Evolutionary conservation across 2,113 vertebrate species (phyloP), one percentile per base, ranked within the genome.

Genomic region (Coreoperca whiteheadi): DNA sequence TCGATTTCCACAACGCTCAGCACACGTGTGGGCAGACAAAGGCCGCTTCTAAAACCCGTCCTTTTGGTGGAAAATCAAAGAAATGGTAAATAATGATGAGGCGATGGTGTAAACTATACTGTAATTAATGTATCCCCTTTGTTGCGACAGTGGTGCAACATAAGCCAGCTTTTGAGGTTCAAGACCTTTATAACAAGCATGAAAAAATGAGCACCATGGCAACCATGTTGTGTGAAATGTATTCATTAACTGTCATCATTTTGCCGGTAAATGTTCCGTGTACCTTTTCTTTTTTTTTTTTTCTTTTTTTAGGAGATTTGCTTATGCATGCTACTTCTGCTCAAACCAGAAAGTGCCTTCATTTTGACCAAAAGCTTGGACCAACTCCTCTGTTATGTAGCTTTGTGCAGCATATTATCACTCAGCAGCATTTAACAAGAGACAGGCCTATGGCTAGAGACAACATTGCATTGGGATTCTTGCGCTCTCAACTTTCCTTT

Each of bases 151-250:
- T 60, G 23, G 66, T 34, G 64, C 41, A 78, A 74, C 69, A 64
- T 48, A 69, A n/a, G 30, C 6, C 34, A 67, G 20, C 25, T 43
- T 50, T 46, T 32, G 61, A 72, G 20, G 50, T 48, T 81, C 53
- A 59, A 79, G 39, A 63, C 34, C 77, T 72, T 78, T 30, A 66
- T 20, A 46, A 53, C 41, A 54, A 30, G 23, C 54, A 65, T 67
- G 46, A 60, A 63, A 10, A 37, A 39, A 57, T 61, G 56, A 73
- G 23, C 48, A 76, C 39, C 37, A 61, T 64, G 34, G 74, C 54
- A 75, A 72, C 83, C 65, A 48, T 21, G 39, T 51, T 48, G 16
- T 34, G 66, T 75, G 74, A 68, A 64, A 82, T 51, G n/a, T 6
- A 2, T 72, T 61, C 20, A 66, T 61, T 46, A 15, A 8, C 25